Evolutionary conservation across 2,888 invertebrate species (phyloP).

Genomic region (Polyommatus iphigenia): DNA sequence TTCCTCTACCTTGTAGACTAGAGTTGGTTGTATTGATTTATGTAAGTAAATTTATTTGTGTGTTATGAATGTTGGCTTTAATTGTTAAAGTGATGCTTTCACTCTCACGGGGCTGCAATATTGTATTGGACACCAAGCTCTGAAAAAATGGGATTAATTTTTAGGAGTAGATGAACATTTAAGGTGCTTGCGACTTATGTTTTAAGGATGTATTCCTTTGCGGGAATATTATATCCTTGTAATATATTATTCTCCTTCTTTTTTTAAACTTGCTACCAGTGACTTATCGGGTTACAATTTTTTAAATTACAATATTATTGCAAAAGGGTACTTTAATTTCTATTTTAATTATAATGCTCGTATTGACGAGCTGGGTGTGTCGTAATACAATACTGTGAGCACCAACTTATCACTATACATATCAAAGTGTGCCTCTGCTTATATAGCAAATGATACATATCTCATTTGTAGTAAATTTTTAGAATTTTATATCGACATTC

Average conservation of each 20-base stretch:
- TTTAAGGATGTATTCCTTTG: too few species aligned
- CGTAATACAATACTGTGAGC: constrained; percentile 30
- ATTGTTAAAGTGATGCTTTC: constrained; percentile 70
- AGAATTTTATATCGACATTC: constrained; percentile 68
- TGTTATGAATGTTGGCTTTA: constrained; percentile 61
- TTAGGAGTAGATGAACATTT: neutral
- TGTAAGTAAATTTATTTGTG: constrained; percentile 36
- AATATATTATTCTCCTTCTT: too few species aligned
- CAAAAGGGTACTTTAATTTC: neutral
- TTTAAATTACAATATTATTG: too few species aligned
- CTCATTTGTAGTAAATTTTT: constrained; percentile 71
- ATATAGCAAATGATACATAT: constrained; percentile 74
- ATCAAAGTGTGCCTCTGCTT: constrained; percentile 80
- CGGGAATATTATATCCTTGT: too few species aligned
- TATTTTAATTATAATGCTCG: neutral
- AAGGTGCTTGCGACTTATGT: too few species aligned
- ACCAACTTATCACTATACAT: constrained; percentile 64
- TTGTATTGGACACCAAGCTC: constrained; percentile 17
- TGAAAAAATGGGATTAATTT: neutral
- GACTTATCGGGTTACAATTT: too few species aligned
- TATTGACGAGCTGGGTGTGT: neutral
- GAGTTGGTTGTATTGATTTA: constrained; percentile 46
- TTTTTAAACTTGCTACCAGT: too few species aligned
- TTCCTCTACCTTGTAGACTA: constrained; percentile 62
- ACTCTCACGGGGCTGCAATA: constrained; percentile 39